Percentiles rank a stretch among this genome's conserved stretches.
Evolutionary conservation across 2,797 vertebrate species (phyloP).

Genomic region (Chelon auratus): DNA sequence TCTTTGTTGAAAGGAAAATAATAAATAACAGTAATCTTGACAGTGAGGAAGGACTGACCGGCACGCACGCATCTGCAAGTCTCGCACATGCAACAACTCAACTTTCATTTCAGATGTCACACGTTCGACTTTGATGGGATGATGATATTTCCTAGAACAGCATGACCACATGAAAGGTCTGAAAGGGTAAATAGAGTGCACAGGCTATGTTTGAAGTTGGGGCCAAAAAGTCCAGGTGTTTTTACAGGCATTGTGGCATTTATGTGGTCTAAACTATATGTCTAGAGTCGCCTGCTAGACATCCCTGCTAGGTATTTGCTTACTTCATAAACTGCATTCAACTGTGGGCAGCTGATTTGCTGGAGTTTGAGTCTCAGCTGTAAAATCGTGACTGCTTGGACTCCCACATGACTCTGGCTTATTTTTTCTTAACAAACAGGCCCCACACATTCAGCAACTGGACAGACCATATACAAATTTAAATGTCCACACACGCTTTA

Average conservation of each 20-base stretch:
- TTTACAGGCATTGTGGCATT: slow-evolving; percentile 78
- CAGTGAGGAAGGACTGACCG: background rate
- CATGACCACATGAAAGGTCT: slow-evolving; percentile 72
- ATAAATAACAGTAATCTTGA: background rate
- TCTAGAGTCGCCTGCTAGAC: slow-evolving; percentile 73
- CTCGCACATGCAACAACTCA: slow-evolving; percentile 10
- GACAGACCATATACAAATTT: slow-evolving; percentile 38
- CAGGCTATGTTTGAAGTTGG: slow-evolving; percentile 74
- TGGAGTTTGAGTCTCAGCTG: slow-evolving; percentile 51
- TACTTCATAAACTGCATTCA: slow-evolving; percentile 70
- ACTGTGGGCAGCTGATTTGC: slow-evolving; percentile 61
- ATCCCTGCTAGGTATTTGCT: slow-evolving; percentile 68
- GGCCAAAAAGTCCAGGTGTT: slow-evolving; percentile 81
- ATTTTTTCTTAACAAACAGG: slow-evolving; percentile 1
- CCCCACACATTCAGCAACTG: slow-evolving; percentile 37
- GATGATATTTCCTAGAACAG: slow-evolving; percentile 43
- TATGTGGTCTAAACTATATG: slow-evolving; percentile 74
- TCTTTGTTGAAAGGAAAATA: background rate
- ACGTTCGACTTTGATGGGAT: slow-evolving; percentile 50
- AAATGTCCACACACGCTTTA: slow-evolving; percentile 36
- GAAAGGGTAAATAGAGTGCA: slow-evolving; percentile 57
- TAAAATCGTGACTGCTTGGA: slow-evolving; percentile 62
- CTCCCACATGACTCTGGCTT: slow-evolving; percentile 49
- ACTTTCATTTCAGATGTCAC: slow-evolving; percentile 41
- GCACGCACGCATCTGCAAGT: slow-evolving; percentile 1